Conservation (phyloP, 1,140 invertebrate species). For the Schlechtendalia chinensis region DNA sequence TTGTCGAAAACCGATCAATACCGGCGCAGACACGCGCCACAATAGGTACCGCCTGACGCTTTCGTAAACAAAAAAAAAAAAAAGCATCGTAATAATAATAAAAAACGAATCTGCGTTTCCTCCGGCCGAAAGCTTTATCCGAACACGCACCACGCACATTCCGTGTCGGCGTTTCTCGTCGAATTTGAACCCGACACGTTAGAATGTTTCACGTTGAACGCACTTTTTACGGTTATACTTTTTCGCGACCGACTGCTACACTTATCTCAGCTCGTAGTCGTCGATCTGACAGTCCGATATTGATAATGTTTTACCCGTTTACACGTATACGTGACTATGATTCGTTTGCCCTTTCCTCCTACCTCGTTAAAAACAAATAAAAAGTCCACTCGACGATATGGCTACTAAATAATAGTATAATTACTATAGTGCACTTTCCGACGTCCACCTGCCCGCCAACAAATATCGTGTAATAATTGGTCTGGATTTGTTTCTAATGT, state of each 20-base stretch:
- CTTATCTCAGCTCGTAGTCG: neutral
- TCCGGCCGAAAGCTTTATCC: neutral
- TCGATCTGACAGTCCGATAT: neutral
- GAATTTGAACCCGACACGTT: too few species aligned
- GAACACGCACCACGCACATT: neutral
- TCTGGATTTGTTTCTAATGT: too few species aligned
- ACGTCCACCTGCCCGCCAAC: too few species aligned
- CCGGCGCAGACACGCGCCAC: neutral
- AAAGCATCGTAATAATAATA: neutral
- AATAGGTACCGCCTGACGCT: neutral
- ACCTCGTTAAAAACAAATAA: too few species aligned
- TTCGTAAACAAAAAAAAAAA: neutral
- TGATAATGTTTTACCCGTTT: too few species aligned
- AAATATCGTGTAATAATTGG: too few species aligned
- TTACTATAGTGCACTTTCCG: too few species aligned
- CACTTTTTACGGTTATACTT: neutral
- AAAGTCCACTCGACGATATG: too few species aligned
- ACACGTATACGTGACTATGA: too few species aligned
- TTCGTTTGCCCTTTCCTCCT: too few species aligned
- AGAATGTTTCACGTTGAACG: neutral
- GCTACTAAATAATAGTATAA: too few species aligned
- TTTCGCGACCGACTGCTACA: neutral
- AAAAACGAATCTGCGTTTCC: neutral
- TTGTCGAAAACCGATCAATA: neutral
- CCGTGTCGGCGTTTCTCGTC: neutral